Conservation (phyloP, 2,797 vertebrate genomes). For the Momotus momota region DNA sequence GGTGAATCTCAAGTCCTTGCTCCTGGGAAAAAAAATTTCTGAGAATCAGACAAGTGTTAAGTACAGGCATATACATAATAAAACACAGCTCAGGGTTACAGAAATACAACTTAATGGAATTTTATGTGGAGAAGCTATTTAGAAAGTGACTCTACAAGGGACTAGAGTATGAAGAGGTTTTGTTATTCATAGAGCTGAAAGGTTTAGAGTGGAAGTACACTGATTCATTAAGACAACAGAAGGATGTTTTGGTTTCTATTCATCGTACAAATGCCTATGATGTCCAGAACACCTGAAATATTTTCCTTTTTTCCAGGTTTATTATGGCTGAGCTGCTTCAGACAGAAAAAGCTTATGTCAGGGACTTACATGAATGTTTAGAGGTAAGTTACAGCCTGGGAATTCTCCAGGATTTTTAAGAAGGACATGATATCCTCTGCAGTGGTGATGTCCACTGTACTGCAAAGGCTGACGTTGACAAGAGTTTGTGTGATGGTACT, state of each 20-base stretch:
- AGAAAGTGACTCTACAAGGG: neutral
- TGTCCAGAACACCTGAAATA: neutral
- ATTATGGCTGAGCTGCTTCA: constrained; percentile 98
- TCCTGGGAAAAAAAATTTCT: neutral
- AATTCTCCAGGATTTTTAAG: neutral
- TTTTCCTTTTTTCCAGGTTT: constrained; percentile 81
- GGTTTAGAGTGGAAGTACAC: neutral
- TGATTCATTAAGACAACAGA: neutral
- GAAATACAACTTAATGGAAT: neutral
- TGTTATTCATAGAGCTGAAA: neutral
- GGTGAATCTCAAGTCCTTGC: neutral
- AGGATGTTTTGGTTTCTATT: neutral
- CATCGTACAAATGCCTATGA: neutral
- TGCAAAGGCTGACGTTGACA: neutral
- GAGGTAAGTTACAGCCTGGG: constrained; percentile 82
- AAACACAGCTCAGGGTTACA: neutral
- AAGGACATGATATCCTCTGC: neutral
- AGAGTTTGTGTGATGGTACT: neutral
- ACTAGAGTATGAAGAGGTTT: neutral
- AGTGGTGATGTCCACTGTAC: neutral
- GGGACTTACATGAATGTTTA: constrained; percentile 94
- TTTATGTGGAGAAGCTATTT: neutral
- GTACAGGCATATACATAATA: neutral
- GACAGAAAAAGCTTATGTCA: constrained; percentile 96
- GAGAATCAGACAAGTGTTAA: neutral